phyloP scores from a whole-genome alignment of 2,797 vertebrate species.

The Valencia hispanica region DNA sequence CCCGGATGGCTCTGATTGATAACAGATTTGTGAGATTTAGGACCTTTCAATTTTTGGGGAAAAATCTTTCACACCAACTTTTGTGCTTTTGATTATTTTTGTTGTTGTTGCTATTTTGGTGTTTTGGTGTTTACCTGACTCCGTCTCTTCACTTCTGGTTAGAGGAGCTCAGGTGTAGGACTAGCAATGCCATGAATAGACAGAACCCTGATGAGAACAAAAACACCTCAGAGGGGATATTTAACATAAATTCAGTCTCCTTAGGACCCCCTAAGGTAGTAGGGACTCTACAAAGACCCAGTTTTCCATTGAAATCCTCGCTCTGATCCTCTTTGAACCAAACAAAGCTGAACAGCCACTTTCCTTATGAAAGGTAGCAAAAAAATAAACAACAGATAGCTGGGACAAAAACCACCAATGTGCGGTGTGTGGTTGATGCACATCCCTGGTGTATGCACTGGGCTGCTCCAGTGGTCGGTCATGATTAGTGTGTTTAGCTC shows the following conservation, averaged over 20 bases:
- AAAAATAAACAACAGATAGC: neutral
- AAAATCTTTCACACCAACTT: no score
- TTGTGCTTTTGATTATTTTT: no score
- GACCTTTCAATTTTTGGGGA: no score
- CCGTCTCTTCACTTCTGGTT: no score
- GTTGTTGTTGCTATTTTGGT: no score
- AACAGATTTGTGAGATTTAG: no score
- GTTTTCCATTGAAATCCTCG: constrained; percentile 22
- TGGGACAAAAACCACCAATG: neutral
- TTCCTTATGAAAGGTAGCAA: neutral
- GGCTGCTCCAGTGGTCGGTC: neutral
- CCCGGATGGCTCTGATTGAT: no score
- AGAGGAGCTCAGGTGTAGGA: no score
- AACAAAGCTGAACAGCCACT: constrained; percentile 40
- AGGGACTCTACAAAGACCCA: constrained; percentile 35
- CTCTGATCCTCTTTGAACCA: constrained; percentile 36
- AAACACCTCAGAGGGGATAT: constrained; percentile 15
- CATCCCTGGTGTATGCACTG: neutral
- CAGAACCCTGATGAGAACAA: constrained; percentile 38
- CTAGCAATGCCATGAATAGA: no score
- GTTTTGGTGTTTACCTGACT: no score
- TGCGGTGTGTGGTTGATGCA: neutral
- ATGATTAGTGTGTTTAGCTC: constrained; percentile 36
- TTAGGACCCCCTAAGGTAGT: constrained; percentile 3
- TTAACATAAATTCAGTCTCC: constrained; percentile 25